Percentiles rank a stretch among this genome's conserved stretches.
phyloP scores from a whole-genome alignment of 2,797 vertebrate genomes.

The Platalea minor region DNA sequence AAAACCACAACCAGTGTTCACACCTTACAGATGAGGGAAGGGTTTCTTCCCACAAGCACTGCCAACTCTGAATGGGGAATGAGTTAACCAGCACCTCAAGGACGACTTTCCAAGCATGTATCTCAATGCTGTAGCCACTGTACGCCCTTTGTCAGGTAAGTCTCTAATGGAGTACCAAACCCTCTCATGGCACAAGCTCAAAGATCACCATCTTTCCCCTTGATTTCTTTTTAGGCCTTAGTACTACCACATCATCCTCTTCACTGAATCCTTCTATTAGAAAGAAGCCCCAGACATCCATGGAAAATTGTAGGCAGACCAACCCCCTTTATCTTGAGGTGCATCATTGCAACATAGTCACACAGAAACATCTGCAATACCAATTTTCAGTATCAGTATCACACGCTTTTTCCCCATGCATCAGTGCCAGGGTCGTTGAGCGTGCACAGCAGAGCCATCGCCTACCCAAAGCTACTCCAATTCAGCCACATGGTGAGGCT shows the following conservation, averaged over 20 bases:
- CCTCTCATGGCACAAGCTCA: not conserved
- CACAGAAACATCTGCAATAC: not conserved
- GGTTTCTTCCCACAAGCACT: not conserved
- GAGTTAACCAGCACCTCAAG: not conserved
- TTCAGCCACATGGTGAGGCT: not conserved
- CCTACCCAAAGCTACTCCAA: too few species aligned
- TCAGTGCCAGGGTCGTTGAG: not conserved
- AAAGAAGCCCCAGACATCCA: not conserved
- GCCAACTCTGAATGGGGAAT: not conserved
- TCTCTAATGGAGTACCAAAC: not conserved
- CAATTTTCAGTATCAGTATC: not conserved
- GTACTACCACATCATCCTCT: not conserved
- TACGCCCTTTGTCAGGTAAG: not conserved
- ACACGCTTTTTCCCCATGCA: fast-evolving
- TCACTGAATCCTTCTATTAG: not conserved
- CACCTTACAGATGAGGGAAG: not conserved
- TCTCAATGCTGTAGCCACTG: not conserved
- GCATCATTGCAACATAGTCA: not conserved
- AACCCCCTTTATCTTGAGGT: not conserved
- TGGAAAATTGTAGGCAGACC: not conserved
- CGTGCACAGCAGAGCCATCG: fast-evolving
- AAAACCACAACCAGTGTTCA: not conserved
- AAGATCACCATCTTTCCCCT: not conserved
- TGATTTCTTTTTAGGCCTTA: not conserved
- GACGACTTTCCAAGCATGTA: fast-evolving